Base-by-base conservation (phyloP, 2,113 vertebrate species). In the Columba livia region DNA sequence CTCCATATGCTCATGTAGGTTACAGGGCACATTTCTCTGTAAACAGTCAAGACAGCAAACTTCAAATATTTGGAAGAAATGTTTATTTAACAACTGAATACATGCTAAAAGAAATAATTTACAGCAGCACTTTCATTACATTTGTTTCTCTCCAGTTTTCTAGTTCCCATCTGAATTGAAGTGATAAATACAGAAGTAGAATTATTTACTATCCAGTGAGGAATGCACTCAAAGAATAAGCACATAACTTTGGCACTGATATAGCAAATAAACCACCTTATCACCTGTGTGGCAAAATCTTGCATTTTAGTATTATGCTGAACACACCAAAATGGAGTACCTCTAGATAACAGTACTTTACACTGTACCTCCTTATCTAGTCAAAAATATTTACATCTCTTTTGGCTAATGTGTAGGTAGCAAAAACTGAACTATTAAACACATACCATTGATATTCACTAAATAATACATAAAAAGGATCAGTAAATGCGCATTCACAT, bases 81-180 rank as follows among this genome's bases (percentile, higher is more conserved):
- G 98, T 99, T 99, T 99, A 99, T 99, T 99, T 98, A 99, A 98
- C 98, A 99, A 99, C 98, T 98, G 98, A 99, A 98, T 99, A 99
- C 98, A 99, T 98, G 98, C 99, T 98, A 98, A 98, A 98, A 98
- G 98, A 97, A 98, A 98, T 98, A 98, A 98, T 98, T 98, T 98
- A 99, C 98, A 99, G 98, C 99, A 99, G 99, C 98, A 98, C 94
- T 98, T 98, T 96, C 96, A 98, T 97, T 97, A 97, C 97, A 97
- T 95, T 96, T 94, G 94, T 69, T 94, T 88, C 97, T 98, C 98
- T 98, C 98, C 97, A 98, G 98, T 98, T 98, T 98, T 97, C 93
- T 95, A 97, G 96, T 98, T 98, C 97, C 97, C 96, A 97, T 97
- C 94, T 97, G 96, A 98, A 98, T 97, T 94, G 96, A 97, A 98